Evolutionary conservation across 2,888 invertebrate genomes (phyloP).

Genomic region (Acronicta psi): DNA sequence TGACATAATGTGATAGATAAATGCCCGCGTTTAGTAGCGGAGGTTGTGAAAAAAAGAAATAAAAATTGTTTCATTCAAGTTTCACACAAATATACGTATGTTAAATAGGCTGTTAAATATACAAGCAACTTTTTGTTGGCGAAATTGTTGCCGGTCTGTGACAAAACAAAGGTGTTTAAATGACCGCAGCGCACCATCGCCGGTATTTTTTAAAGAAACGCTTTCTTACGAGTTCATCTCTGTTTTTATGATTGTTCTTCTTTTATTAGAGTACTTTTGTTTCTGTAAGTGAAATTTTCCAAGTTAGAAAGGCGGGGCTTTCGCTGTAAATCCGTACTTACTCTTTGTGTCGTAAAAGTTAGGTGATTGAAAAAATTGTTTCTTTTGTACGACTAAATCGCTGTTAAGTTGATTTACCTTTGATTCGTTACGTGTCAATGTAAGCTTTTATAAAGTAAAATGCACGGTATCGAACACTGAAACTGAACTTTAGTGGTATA

Average conservation of each 20-base stretch:
- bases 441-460: conserved; percentile 10
- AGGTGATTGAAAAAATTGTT: conserved; percentile 83
- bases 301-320: conserved; percentile 83
- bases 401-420: conserved; percentile 49
- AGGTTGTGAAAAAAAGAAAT: too few relatives aligned
- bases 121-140: conserved; percentile 9
- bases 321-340: conserved; percentile 85
- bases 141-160: conserved; percentile 44
- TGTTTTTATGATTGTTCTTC: conserved; percentile 88
- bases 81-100: too few relatives aligned
- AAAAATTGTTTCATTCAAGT: too few relatives aligned
- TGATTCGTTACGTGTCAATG: conserved; percentile 38
- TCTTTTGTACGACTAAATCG: conserved; percentile 57
- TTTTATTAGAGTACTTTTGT: conserved; percentile 88
- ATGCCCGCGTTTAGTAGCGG: too few relatives aligned
- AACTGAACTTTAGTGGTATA: conserved; percentile 36
- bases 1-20: too few relatives aligned
- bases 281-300: conserved; percentile 86
- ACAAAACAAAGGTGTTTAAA: conserved; percentile 33
- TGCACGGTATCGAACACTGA: conserved; percentile 25
- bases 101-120: too few relatives aligned
- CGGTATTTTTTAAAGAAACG: conserved; percentile 74
- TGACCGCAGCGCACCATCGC: conserved; percentile 47
- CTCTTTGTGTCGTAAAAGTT: conserved; percentile 84
- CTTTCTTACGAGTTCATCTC: conserved; percentile 75